phyloP scores from a whole-genome alignment of 1,140 invertebrate genomes.

The Anastrepha ludens region DNA sequence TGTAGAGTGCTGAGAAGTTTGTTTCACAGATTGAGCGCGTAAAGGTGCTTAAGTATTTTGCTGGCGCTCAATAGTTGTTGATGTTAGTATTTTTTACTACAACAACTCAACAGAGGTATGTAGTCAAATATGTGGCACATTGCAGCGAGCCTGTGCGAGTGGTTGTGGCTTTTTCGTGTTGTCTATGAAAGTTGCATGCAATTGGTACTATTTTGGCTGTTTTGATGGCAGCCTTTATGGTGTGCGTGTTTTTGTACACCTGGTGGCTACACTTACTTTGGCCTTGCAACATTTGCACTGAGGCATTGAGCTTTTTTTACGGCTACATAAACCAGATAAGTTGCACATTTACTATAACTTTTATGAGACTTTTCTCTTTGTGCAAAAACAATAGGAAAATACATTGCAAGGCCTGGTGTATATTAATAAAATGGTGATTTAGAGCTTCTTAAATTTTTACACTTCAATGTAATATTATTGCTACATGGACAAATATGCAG shows the following conservation, averaged over 20 bases:
- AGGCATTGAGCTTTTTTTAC: neutral
- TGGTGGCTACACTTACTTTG: neutral
- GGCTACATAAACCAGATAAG: neutral
- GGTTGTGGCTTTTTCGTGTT: neutral
- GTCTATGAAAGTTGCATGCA: neutral
- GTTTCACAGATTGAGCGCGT: constrained; percentile 30
- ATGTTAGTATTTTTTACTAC: neutral
- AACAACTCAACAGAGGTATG: neutral
- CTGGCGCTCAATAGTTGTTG: neutral
- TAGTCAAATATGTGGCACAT: neutral
- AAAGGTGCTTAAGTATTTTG: constrained; percentile 3
- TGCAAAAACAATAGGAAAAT: too few species aligned
- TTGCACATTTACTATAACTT: neutral
- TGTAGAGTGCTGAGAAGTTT: neutral
- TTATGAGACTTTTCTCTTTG: too few species aligned
- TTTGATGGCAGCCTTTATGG: neutral
- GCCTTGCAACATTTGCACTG: neutral
- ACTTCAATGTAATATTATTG: too few species aligned
- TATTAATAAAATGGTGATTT: too few species aligned
- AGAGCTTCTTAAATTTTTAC: too few species aligned
- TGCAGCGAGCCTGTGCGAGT: neutral
- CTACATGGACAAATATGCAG: too few species aligned
- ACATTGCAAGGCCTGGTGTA: too few species aligned
- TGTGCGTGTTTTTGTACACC: neutral
- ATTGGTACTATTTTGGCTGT: neutral